These are phyloP conservation scores for Bucco capensis DNA, from an alignment of 2,113 vertebrate genomes.

Conservation along the genomic window DNA sequence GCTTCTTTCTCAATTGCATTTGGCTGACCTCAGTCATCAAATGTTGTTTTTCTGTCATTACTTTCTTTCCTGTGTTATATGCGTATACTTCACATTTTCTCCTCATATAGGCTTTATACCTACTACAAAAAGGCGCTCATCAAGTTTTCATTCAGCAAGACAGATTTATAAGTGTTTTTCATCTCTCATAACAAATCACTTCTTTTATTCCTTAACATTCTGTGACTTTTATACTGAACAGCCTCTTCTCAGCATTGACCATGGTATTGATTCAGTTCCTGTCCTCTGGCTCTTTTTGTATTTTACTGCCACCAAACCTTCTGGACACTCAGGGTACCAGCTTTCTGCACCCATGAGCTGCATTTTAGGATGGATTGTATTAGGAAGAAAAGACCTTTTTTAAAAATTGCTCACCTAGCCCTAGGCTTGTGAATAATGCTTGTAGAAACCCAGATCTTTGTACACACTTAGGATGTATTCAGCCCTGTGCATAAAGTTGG, in stretches of 20 bases:
- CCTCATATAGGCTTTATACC: neutral
- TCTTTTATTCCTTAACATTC: neutral
- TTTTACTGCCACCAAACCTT: neutral
- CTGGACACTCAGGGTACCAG: neutral
- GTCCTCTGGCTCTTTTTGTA: neutral
- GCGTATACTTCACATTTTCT: neutral
- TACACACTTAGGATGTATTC: neutral
- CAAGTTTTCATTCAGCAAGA: neutral
- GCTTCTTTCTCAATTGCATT: slow-evolving; percentile 18
- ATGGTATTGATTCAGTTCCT: neutral
- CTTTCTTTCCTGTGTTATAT: neutral
- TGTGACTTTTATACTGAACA: neutral
- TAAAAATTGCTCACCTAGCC: neutral
- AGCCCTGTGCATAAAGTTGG: neutral
- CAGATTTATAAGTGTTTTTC: neutral
- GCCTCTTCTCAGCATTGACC: neutral
- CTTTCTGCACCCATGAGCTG: neutral
- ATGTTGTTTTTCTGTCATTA: neutral
- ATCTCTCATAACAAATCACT: neutral
- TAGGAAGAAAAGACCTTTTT: neutral
- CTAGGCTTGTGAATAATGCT: neutral
- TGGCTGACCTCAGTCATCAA: slow-evolving; percentile 20
- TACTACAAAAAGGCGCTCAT: neutral
- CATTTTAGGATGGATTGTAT: neutral
- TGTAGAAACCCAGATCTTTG: neutral